These are phyloP conservation scores for human DNA, from an alignment of 2,113 vertebrate genomes.

Conservation along the genomic window GRCh38 chr22:25405501-25406000, in stretches of 20 bases:
- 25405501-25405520: not conserved
- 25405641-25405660: not conserved
- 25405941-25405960: not conserved
- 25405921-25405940: not conserved
- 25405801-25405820: not conserved
- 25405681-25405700: slow-evolving; percentile 50
- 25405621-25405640: not conserved
- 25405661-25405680: slow-evolving; percentile 58
- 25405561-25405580: not conserved
- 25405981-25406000: too few species aligned
- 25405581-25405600: not conserved
- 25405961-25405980: not conserved
- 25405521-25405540: not conserved
- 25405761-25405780: not conserved
- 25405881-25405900: not conserved
- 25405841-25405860: not conserved
- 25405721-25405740: not conserved
- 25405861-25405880: not conserved
- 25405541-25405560: not conserved
- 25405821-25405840: not conserved
- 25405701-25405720: not conserved
- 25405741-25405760: not conserved
- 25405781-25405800: not conserved
- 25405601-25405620: not conserved
- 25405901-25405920: accelerated